Conservation (phyloP, 2,113 vertebrate genomes). For the Perccottus glenii region DNA sequence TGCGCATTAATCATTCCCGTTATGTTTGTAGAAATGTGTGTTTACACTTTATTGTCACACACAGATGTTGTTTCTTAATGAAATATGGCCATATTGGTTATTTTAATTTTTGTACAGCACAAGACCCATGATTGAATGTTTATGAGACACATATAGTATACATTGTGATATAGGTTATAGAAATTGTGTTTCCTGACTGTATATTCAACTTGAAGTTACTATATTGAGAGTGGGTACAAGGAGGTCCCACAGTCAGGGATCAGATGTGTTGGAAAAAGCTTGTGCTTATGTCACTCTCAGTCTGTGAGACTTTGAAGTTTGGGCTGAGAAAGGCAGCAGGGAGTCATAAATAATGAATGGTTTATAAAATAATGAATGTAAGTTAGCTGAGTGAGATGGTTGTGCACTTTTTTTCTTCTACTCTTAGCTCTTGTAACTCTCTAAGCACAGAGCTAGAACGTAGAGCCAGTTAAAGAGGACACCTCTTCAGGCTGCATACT, state of each 20-base stretch:
- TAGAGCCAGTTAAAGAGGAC: constrained; percentile 12
- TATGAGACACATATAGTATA: too few species aligned
- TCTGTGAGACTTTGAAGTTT: constrained; percentile 33
- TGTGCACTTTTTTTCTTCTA: constrained; percentile 26
- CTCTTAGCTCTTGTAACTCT: constrained; percentile 28
- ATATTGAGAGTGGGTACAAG: background rate
- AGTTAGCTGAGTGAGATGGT: constrained; percentile 41
- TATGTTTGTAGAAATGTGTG: background rate
- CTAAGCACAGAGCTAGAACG: background rate
- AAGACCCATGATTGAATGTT: too few species aligned
- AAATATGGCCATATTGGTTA: too few species aligned
- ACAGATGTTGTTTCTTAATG: too few species aligned
- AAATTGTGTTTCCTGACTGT: too few species aligned
- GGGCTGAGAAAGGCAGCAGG: constrained; percentile 37
- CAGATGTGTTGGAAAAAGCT: constrained; percentile 16
- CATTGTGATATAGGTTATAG: too few species aligned
- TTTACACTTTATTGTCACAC: background rate
- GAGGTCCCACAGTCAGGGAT: constrained; percentile 6
- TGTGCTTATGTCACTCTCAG: constrained; percentile 21
- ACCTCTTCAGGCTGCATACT: constrained; percentile 24
- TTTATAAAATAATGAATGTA: constrained; percentile 43
- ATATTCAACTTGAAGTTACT: too few species aligned
- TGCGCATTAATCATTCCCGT: constrained; percentile 6
- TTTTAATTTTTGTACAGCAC: too few species aligned
- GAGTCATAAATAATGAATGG: constrained; percentile 61